Percentiles rank a stretch among this genome's conserved stretches.
Evolutionary conservation across 2,797 vertebrate genomes (phyloP).

Genomic region (Acomys russatus): DNA sequence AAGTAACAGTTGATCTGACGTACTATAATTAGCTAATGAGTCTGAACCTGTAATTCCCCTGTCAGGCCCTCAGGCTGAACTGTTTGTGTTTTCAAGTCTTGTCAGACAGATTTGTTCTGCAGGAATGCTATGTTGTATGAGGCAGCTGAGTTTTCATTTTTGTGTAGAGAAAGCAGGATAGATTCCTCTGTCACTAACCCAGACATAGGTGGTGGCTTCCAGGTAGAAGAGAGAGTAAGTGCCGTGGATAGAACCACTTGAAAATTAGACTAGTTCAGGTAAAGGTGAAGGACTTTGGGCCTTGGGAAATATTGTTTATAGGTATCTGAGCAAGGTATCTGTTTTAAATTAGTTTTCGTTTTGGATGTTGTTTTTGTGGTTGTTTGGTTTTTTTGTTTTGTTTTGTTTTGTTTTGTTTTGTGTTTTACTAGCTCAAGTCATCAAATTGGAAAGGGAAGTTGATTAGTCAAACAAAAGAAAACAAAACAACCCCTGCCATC

Average conservation of each 20-base stretch:
- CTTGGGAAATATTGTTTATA: neutral
- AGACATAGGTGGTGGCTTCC: neutral
- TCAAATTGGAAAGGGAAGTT: neutral
- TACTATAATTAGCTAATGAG: conserved; percentile 71
- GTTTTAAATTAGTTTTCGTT: neutral
- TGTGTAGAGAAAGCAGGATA: neutral
- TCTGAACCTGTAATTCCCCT: conserved; percentile 66
- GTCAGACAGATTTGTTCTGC: conserved; percentile 54
- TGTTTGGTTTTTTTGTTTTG: neutral
- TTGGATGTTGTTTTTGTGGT: neutral
- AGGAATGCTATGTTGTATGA: conserved; percentile 34
- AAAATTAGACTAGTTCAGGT: neutral
- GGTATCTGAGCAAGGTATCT: neutral
- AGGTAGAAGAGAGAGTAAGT: neutral
- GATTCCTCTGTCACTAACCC: neutral
- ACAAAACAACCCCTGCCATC: too few species aligned
- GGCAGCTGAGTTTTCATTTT: conserved; percentile 15
- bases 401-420: neutral
- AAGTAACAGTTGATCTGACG: conserved; percentile 46
- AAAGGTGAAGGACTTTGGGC: neutral
- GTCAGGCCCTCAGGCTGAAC: conserved; percentile 53
- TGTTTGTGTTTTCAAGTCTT: conserved; percentile 69
- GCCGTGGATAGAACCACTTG: neutral
- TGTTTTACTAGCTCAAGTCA: neutral
- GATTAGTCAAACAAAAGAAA: neutral